Conservation (phyloP, 1,140 invertebrate genomes). For the Brachystomella parvula region DNA sequence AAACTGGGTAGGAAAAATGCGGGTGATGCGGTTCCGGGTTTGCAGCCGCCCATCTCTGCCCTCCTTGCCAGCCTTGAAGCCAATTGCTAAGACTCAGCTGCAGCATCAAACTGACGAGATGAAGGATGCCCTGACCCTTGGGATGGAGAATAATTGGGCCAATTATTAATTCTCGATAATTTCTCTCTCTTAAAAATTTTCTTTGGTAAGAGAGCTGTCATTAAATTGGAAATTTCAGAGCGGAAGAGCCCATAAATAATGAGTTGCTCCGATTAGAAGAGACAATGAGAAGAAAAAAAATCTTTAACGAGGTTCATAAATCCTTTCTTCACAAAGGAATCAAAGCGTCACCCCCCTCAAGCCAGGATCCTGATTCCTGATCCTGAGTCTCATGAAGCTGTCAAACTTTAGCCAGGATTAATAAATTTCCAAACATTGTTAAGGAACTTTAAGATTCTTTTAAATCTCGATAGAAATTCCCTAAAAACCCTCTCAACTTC, state of each 20-base stretch:
- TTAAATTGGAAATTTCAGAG: neutral
- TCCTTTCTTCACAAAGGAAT: neutral
- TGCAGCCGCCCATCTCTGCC: too few relatives aligned
- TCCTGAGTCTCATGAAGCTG: conserved; percentile 2
- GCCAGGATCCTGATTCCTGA: conserved; percentile 1
- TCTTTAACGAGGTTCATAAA: conserved; percentile 3
- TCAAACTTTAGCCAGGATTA: neutral
- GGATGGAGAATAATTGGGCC: neutral
- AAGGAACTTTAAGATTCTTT: too few relatives aligned
- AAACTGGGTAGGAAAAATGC: too few relatives aligned
- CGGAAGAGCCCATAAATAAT: neutral
- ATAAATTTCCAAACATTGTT: neutral
- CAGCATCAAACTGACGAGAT: too few relatives aligned
- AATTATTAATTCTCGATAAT: neutral
- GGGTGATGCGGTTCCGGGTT: too few relatives aligned
- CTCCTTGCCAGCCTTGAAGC: too few relatives aligned
- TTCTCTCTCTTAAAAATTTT: neutral
- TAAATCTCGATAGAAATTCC: neutral
- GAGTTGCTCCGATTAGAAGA: conserved; percentile 4
- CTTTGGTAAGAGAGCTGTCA: neutral
- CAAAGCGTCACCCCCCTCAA: neutral
- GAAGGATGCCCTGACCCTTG: too few relatives aligned
- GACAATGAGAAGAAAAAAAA: neutral
- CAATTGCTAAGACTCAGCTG: too few relatives aligned
- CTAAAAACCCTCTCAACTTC: neutral